Evolutionary conservation across 1,140 invertebrate species (phyloP), one percentile per base, ranked within the genome.

Genomic region (Diorhabda carinulata): DNA sequence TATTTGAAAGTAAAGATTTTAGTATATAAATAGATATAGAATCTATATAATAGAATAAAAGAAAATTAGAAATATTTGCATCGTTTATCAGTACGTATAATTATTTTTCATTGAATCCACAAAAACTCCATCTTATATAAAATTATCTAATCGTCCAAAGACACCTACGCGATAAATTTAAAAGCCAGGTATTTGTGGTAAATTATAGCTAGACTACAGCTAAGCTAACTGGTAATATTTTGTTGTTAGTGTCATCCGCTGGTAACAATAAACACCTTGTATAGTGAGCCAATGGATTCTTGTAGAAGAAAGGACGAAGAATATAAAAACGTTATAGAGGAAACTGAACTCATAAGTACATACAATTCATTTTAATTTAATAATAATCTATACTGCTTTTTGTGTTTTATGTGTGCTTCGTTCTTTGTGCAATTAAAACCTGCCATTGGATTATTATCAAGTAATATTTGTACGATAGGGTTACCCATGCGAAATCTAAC

Each of bases 401-500:
- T 65, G 64, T 65, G 64, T 62, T 62, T 52, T 65, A 65, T 65
- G 64, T 65, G 56, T 57, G 64, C 64, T 65, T 65, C 56, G 40
- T 65, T 43, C 64, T 65, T 65, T 56, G 47, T 65, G 64, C 47
- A 5, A n/a, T 7, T 5, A 65, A 57, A 57, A 65, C 2, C 7
- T 44, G 61, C 61, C 43, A 43, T 62, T 62, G 4, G 43, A 62
- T 44, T 40, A 25, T 6, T 43, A n/a, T 43, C 25, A 61, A 40
- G 59, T 61, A 61, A 41, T 61, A 40, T 57, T 57, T 10, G 57
- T 3, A 3, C 9, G 25, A 25, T 25, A 25, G 25, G 25, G 25
- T 25, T 25, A 25, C 25, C 25, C 25, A 25, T 25, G 25, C 25
- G 25, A 25, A 25, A 25, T 25, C 25, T 25, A 25, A 25, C 25